Evolutionary conservation across 2,888 invertebrate species (phyloP).

Genomic region (Caenorhabditis sp.): DNA sequence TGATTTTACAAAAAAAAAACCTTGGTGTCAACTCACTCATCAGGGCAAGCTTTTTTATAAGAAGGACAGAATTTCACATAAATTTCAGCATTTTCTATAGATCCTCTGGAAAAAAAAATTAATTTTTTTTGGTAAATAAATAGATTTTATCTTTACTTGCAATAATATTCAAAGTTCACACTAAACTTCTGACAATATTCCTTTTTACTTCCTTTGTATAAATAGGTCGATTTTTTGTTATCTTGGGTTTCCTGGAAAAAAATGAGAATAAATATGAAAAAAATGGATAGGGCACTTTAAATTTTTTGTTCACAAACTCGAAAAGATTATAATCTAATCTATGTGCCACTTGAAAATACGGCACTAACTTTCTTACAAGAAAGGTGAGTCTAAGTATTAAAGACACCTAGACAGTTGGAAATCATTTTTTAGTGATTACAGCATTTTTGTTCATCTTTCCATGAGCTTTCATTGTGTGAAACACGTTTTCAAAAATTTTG

Average conservation of each 20-base stretch:
- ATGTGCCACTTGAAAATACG: too few species aligned
- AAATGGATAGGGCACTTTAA: too few species aligned
- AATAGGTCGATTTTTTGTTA: constrained; percentile 25
- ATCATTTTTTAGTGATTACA: too few species aligned
- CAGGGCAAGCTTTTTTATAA: constrained; percentile 36
- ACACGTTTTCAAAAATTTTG: too few species aligned
- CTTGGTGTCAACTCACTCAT: neutral
- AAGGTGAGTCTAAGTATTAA: too few species aligned
- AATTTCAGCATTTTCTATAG: constrained; percentile 39
- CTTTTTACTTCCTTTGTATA: constrained; percentile 44
- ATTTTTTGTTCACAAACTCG: too few species aligned
- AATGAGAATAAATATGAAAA: too few species aligned
- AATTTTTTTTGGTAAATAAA: neutral
- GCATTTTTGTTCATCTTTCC: too few species aligned
- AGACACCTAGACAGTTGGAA: too few species aligned
- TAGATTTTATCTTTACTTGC: constrained; percentile 21
- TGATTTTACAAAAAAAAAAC: neutral
- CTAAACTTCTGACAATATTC: constrained; percentile 54
- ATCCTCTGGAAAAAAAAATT: constrained; percentile 19
- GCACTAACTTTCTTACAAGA: too few species aligned
- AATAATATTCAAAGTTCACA: constrained; percentile 53
- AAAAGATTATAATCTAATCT: too few species aligned
- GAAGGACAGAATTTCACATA: constrained; percentile 50
- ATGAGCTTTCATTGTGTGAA: too few species aligned
- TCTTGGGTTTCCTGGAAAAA: constrained; percentile 6